A percentile compares a stretch with the other conserved stretches of the same genome.
These are phyloP conservation scores for Pantherophis vulpinus DNA, from an alignment of 2,797 vertebrate species.

Conservation along the genomic window DNA sequence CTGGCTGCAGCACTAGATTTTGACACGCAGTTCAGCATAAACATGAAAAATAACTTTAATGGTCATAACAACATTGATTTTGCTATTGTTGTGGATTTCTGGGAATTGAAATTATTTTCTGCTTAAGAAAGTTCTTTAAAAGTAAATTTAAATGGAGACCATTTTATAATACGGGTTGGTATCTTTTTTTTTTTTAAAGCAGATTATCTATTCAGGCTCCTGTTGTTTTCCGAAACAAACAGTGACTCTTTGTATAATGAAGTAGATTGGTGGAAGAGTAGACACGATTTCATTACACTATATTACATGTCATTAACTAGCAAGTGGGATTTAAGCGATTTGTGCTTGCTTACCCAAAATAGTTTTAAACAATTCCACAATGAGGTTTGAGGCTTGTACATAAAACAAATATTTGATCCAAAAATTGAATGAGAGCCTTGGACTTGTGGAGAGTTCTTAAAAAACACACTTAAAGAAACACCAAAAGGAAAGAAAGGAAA, in stretches of 20 bases:
- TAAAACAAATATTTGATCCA: conserved; percentile 36
- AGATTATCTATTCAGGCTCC: conserved; percentile 32
- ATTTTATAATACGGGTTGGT: conserved; percentile 14
- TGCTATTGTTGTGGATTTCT: conserved; percentile 40
- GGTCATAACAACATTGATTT: conserved; percentile 43
- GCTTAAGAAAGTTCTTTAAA: conserved; percentile 41
- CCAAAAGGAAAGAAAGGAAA: neutral
- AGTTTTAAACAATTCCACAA: conserved; percentile 50
- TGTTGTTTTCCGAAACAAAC: conserved; percentile 29
- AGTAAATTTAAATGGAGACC: conserved; percentile 29
- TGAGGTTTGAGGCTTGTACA: conserved; percentile 43
- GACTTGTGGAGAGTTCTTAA: conserved; percentile 3
- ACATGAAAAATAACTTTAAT: conserved; percentile 47
- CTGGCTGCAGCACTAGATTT: conserved; percentile 22
- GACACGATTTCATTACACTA: conserved; percentile 42
- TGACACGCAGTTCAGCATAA: conserved; percentile 33
- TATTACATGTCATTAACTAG: conserved; percentile 50
- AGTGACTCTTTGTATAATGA: conserved; percentile 45
- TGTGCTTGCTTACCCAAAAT: conserved; percentile 47
- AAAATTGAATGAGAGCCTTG: conserved; percentile 24
- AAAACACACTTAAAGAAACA: conserved; percentile 1
- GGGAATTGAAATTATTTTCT: conserved; percentile 47
- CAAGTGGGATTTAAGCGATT: conserved; percentile 40
- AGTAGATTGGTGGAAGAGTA: conserved; percentile 50
- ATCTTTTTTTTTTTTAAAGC: neutral